phyloP scores from a whole-genome alignment of 2,797 vertebrate genomes.

The Lepus townsendii region DNA sequence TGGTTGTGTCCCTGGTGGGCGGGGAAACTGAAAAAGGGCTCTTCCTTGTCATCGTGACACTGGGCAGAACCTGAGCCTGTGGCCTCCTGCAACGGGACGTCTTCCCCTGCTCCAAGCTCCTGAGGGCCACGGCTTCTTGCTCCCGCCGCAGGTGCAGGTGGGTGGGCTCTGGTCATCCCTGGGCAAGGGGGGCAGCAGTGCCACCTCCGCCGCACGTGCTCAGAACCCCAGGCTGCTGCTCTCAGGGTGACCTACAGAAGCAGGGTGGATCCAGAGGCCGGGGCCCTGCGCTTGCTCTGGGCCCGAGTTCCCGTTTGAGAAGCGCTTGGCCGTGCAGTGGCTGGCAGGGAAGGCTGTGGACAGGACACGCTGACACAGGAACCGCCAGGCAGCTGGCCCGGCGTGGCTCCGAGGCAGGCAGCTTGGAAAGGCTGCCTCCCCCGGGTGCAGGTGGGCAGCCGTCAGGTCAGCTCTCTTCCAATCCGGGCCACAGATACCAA shows the following conservation, averaged over 20 bases:
- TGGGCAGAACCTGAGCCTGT: too few relatives aligned
- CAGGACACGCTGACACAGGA: neutral
- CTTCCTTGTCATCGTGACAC: too few relatives aligned
- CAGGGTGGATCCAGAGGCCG: neutral
- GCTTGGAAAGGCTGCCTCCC: too few relatives aligned
- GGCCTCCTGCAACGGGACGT: too few relatives aligned
- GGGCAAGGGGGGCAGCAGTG: neutral
- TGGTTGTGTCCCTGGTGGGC: too few relatives aligned
- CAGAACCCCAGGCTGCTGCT: too few relatives aligned
- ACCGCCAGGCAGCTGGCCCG: neutral
- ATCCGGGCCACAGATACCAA: neutral
- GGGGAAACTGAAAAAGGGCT: too few relatives aligned
- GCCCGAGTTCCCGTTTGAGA: neutral
- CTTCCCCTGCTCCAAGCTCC: too few relatives aligned
- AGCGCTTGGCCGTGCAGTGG: neutral
- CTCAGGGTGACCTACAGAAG: neutral
- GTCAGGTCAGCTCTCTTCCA: too few relatives aligned
- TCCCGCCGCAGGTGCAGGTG: too few relatives aligned
- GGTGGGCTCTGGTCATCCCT: neutral
- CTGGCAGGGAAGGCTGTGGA: neutral
- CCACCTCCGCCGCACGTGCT: rapidly evolving
- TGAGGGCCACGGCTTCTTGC: neutral
- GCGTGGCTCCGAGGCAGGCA: too few relatives aligned
- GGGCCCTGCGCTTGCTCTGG: neutral
- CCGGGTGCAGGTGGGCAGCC: too few relatives aligned